Percentiles rank a stretch among this genome's conserved stretches.
phyloP scores from a whole-genome alignment of 2,797 vertebrate genomes.

The Chaetodon trifasciatus region DNA sequence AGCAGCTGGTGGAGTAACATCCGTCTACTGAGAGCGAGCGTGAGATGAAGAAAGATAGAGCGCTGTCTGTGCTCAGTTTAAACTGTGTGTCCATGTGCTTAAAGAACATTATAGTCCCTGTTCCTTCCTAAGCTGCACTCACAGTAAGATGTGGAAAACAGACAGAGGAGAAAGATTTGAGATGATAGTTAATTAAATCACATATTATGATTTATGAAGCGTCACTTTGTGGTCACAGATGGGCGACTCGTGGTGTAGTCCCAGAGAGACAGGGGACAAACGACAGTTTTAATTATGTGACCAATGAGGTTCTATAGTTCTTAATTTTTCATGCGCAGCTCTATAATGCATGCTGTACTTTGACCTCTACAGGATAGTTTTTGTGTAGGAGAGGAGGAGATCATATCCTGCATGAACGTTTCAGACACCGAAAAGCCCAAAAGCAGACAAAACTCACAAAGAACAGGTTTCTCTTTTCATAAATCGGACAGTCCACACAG shows the following conservation, averaged over 20 bases:
- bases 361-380: conserved; percentile 33
- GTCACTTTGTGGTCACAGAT: conserved; percentile 41
- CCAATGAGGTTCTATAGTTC: conserved; percentile 23
- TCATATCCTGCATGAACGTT: conserved; percentile 3
- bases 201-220: conserved; percentile 53
- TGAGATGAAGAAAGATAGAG: conserved; percentile 37
- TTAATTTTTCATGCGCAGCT: conserved; percentile 37
- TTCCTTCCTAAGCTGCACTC: conserved; percentile 10
- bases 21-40: conserved; percentile 23
- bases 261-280: conserved; percentile 12
- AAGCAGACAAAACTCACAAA: not conserved
- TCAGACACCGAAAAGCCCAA: not conserved
- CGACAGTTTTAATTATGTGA: conserved; percentile 46
- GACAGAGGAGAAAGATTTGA: conserved; percentile 7
- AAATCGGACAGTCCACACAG: not conserved
- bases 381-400: conserved; percentile 14
- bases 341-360: conserved; percentile 35
- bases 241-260: conserved; percentile 24
- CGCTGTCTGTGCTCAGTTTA: not conserved
- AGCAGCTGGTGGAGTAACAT: conserved; percentile 37
- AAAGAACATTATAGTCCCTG: not conserved
- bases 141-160: conserved; percentile 7
- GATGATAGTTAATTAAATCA: conserved; percentile 44
- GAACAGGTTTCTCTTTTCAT: not conserved
- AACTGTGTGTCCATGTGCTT: conserved; percentile 13